Evolutionary conservation across 2,888 invertebrate species (phyloP), one percentile per base, ranked within the genome.

Genomic region (Nemotelus nigrinus): DNA sequence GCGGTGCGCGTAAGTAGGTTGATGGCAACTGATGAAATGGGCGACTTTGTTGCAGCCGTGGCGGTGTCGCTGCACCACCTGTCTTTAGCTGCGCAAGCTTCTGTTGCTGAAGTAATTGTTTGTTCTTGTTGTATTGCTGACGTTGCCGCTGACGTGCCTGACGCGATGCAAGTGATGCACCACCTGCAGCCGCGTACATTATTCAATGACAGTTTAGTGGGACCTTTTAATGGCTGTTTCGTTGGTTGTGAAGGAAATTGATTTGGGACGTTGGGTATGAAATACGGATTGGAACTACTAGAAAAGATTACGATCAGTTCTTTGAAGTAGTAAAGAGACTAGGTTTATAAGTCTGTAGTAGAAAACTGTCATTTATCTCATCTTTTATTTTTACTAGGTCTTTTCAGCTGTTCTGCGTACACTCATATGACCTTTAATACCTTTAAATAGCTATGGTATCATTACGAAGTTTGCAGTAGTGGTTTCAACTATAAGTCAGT

Each of bases 171-270:
- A 95, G 90, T 85, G 94, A 94, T 85, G 94, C 94, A 87, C 94
- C 95, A 87, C 95, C 95, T 86, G 95, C 95, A 86, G 95, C 95
- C 86, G 95, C 95, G 90, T 95, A 95, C 95, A 95, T 95, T 63
- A 79, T 80, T 68, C 48, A 76, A 8, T 64, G 8, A 65, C 70
- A 44, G 25, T 25, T 25, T 25, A 25, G 25, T 25, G 1, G 25
- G 25, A 25, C 8, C 25, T 25, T 58, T 58, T 58, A 58, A n/a
- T 39, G n/a, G 58, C 39, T 58, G n/a, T 58, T 58, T 58, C 39
- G n/a, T 58, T 39, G n/a, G 58, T n/a, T 6, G 6, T 53, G 53
- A 10, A 10, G 53, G 10, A 53, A 53, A 58, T 58, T 58, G 5
- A 39, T 58, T 58, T n/a, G 58, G 25, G 25, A 25, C 25, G 25